Percentiles rank a stretch among this genome's conserved stretches.
These are phyloP conservation scores for Tragelaphus imberbis DNA, from an alignment of 2,113 vertebrate genomes.

Conservation along the genomic window DNA sequence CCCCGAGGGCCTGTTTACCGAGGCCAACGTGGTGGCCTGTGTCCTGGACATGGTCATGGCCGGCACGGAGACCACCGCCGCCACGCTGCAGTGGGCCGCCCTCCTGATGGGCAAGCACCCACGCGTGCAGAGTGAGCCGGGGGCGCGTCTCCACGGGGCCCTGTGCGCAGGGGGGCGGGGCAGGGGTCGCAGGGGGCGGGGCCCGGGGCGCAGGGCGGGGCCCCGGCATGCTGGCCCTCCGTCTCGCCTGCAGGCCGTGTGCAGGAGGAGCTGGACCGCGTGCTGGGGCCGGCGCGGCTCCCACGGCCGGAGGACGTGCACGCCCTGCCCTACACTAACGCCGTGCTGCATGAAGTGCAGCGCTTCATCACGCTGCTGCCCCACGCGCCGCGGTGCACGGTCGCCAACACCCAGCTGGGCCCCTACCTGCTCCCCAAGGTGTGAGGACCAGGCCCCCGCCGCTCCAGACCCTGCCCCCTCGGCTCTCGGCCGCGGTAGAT, in stretches of 20 bases:
- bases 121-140: constrained; percentile 84
- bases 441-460: background rate
- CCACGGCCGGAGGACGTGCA: constrained; percentile 73
- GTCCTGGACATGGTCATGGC: constrained; percentile 91
- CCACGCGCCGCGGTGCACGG: constrained; percentile 73
- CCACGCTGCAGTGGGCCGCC: constrained; percentile 90
- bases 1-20: constrained; percentile 75
- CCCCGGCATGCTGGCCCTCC: fast-evolving
- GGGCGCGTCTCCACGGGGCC: too few species aligned
- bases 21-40: constrained; percentile 86
- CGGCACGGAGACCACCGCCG: constrained; percentile 91
- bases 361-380: constrained; percentile 87
- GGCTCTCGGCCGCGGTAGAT: fast-evolving
- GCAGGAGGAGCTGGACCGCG: constrained; percentile 78
- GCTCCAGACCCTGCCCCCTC: background rate
- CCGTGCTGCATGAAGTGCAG: constrained; percentile 91
- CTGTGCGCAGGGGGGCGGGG: fast-evolving
- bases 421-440: constrained; percentile 84
- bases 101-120: constrained; percentile 88
- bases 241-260: constrained; percentile 68
- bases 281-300: constrained; percentile 49
- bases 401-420: constrained; percentile 70
- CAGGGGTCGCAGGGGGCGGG: background rate
- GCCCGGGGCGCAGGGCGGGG: fast-evolving
- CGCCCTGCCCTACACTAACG: constrained; percentile 84